Percentiles rank a stretch among this genome's conserved stretches.
Evolutionary conservation across 2,888 invertebrate genomes (phyloP).

Genomic region (Aelia acuminata): DNA sequence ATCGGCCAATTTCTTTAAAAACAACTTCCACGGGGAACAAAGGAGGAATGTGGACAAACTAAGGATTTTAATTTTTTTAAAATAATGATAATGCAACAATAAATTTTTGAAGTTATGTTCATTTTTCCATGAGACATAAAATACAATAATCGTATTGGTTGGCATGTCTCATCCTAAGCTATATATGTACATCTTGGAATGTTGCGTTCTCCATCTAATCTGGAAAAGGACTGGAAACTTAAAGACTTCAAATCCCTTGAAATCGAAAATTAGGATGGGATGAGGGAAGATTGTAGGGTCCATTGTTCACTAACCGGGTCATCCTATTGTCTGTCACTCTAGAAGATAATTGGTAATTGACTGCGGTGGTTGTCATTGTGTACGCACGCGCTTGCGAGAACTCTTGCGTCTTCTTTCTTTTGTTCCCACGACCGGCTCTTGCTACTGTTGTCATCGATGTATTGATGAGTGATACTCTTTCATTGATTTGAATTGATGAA

Average conservation of each 20-base stretch:
- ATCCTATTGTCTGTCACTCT: neutral
- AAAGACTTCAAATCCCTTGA: conserved; percentile 33
- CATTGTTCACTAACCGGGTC: conserved; percentile 44
- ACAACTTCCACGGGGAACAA: too few species aligned
- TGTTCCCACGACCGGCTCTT: conserved; percentile 12
- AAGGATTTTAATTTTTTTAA: too few species aligned
- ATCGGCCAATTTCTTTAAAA: too few species aligned
- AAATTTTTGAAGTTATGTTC: neutral
- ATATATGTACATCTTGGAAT: neutral
- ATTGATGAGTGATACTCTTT: neutral
- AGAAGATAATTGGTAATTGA: conserved; percentile 32
- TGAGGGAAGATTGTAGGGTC: neutral
- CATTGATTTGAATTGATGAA: neutral
- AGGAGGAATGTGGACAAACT: too few species aligned
- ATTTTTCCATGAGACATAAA: neutral
- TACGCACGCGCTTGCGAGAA: conserved; percentile 41
- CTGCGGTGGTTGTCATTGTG: conserved; percentile 23
- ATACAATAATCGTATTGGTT: neutral
- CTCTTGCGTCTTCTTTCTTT: neutral
- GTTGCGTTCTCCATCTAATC: neutral
- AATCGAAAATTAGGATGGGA: conserved; percentile 9
- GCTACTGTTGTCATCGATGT: conserved; percentile 27
- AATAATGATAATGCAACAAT: too few species aligned
- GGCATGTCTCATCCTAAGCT: neutral
- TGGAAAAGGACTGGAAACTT: conserved; percentile 20